A percentile compares a stretch with the other conserved stretches of the same genome.
Evolutionary conservation across 2,113 vertebrate species (phyloP).

Genomic region (Hyperopisus bebe): DNA sequence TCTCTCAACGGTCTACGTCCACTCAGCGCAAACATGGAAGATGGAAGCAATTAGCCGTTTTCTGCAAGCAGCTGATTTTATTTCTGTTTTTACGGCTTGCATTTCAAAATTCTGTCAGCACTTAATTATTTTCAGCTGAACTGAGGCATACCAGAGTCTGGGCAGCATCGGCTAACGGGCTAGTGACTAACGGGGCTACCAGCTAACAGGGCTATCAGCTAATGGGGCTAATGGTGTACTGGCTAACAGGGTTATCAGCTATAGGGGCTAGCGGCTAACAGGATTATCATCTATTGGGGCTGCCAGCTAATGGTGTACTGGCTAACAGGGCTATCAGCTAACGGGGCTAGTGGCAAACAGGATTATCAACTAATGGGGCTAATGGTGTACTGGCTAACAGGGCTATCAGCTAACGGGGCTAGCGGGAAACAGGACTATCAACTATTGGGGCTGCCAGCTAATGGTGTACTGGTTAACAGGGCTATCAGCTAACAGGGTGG

Average conservation of each 20-base stretch:
- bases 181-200: not conserved
- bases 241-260: not conserved
- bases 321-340: not conserved
- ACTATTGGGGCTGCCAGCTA: not conserved
- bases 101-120: conserved; percentile 19
- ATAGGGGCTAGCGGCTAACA: not conserved
- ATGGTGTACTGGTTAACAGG: not conserved
- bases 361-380: too few species aligned
- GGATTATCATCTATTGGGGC: not conserved
- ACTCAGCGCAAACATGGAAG: conserved; percentile 18
- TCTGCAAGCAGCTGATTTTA: conserved; percentile 32
- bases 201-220: not conserved
- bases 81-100: conserved; percentile 27
- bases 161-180: not conserved
- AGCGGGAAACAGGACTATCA: not conserved
- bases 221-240: too few species aligned
- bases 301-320: not conserved
- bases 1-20: not conserved
- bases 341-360: not conserved
- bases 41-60: conserved; percentile 44
- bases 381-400: not conserved
- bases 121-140: conserved; percentile 15
- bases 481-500: not conserved
- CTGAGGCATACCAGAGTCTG: not conserved
- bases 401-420: not conserved